phyloP scores from a whole-genome alignment of 2,113 vertebrate species.

The Piaya cayana region DNA sequence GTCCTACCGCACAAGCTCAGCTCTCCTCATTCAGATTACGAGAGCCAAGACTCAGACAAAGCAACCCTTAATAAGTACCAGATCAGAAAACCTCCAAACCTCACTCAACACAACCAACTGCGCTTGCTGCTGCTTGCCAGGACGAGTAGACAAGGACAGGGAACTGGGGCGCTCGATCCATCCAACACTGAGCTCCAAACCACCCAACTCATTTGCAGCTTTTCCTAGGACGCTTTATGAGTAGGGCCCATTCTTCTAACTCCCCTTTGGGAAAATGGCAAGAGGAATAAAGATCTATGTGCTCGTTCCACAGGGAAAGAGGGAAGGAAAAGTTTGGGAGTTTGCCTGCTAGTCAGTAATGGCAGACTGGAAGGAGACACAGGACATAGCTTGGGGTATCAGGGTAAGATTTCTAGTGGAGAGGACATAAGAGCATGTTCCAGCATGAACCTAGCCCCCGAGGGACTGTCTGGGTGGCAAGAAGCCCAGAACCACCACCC shows the following conservation, averaged over 20 bases:
- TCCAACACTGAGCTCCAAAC: background rate
- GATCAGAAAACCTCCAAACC: constrained; percentile 3
- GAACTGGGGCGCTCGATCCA: rapidly evolving
- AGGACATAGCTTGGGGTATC: constrained; percentile 4
- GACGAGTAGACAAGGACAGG: background rate
- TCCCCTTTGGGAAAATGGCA: background rate
- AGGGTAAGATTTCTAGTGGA: background rate
- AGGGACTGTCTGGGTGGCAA: constrained; percentile 57
- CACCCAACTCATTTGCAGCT: background rate
- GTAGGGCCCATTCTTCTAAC: background rate
- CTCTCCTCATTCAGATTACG: rapidly evolving
- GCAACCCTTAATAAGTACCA: background rate
- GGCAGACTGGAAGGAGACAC: background rate
- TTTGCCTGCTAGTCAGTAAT: background rate
- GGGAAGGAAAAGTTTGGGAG: background rate
- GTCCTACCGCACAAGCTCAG: background rate
- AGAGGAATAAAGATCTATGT: background rate
- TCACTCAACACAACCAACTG: background rate
- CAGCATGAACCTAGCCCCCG: constrained; percentile 31
- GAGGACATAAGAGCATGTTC: constrained; percentile 13
- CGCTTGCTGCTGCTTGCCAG: background rate
- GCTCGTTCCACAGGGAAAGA: background rate
- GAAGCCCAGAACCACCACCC: constrained; percentile 48
- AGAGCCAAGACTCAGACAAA: background rate
- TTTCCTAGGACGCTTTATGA: background rate